phyloP scores from a whole-genome alignment of 2,113 vertebrate genomes.

The Gopherus evgoodei region DNA sequence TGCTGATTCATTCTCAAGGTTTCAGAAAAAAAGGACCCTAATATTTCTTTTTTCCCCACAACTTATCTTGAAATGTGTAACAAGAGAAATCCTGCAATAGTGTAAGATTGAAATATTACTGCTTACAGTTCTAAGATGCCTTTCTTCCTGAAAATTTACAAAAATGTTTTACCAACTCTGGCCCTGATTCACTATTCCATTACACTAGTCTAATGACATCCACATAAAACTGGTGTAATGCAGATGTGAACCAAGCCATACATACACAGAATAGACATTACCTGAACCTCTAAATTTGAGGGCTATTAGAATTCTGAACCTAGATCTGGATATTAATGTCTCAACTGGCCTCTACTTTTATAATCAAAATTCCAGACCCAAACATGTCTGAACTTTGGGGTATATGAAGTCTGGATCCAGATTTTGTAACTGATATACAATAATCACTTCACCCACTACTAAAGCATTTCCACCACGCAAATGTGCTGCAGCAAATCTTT shows the following conservation, averaged over 20 bases:
- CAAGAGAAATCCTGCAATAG: not conserved
- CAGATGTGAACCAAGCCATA: not conserved
- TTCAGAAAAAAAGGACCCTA: not conserved
- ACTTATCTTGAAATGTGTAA: not conserved
- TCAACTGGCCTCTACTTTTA: not conserved
- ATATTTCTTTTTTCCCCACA: not conserved
- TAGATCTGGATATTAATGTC: not conserved
- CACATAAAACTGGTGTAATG: not conserved
- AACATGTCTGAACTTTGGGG: not conserved
- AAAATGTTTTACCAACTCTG: not conserved
- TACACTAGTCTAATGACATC: not conserved
- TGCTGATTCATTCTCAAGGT: not conserved
- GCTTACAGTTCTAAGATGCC: not conserved
- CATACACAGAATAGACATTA: not conserved
- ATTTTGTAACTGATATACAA: not conserved
- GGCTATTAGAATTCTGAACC: not conserved
- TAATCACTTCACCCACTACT: not conserved
- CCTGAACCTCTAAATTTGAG: not conserved
- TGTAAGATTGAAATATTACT: not conserved
- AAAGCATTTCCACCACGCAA: not conserved
- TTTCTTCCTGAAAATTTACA: not conserved
- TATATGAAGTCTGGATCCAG: not conserved
- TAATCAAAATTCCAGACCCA: not conserved
- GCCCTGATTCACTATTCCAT: not conserved
- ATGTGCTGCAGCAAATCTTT: not conserved